phyloP scores from a whole-genome alignment of 2,797 vertebrate species.

The Lutjanus campechanus region DNA sequence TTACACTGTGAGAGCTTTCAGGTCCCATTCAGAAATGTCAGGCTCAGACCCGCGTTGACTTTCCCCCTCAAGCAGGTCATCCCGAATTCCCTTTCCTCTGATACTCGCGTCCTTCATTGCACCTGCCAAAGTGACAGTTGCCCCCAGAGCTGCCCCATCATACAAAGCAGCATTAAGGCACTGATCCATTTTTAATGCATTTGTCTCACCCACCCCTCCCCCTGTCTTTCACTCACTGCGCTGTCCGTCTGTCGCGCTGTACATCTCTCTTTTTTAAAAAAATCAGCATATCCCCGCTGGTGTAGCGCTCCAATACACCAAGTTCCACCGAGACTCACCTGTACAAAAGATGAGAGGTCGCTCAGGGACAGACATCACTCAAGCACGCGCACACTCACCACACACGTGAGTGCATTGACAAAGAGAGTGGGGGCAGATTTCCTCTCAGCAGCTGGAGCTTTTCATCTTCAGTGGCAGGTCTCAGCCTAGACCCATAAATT shows the following conservation, averaged over 20 bases:
- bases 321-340: constrained; percentile 31
- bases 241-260: constrained; percentile 26
- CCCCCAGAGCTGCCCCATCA: constrained; percentile 56
- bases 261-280: not conserved
- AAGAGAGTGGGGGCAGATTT: constrained; percentile 10
- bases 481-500: constrained; percentile 22
- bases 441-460: constrained; percentile 22
- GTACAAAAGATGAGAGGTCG: constrained; percentile 31
- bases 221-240: not conserved
- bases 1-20: constrained; percentile 23
- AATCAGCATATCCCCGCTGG: constrained; percentile 13
- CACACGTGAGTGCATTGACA: constrained; percentile 4
- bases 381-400: not conserved
- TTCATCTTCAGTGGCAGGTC: constrained; percentile 30
- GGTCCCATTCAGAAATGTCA: constrained; percentile 48
- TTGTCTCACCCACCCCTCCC: not conserved
- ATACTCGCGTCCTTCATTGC: constrained; percentile 42
- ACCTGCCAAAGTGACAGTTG: constrained; percentile 58
- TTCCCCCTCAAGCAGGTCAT: constrained; percentile 38
- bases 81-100: constrained; percentile 30
- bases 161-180: constrained; percentile 34
- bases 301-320: constrained; percentile 7
- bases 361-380: constrained; percentile 24
- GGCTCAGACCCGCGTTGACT: constrained; percentile 15
- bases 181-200: constrained; percentile 60